These are phyloP conservation scores for Characodon lateralis DNA, from an alignment of 2,797 vertebrate genomes.

Conservation along the genomic window DNA sequence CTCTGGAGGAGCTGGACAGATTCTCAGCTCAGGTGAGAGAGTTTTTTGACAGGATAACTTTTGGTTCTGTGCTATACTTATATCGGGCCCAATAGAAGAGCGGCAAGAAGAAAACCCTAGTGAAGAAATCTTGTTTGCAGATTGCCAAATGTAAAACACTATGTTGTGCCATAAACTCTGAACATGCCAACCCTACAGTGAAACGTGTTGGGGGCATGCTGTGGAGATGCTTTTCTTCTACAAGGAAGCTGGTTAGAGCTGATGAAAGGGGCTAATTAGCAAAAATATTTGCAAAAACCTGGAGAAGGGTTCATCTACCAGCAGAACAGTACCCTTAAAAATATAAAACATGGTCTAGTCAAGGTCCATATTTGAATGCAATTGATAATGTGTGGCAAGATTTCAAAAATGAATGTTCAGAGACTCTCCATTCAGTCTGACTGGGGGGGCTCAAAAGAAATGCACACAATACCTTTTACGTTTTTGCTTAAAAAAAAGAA, in stretches of 20 bases:
- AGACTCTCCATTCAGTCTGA: background rate
- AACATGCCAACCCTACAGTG: background rate
- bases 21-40: background rate
- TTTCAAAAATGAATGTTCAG: background rate
- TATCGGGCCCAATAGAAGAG: background rate
- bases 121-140: background rate
- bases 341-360: background rate
- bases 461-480: no score
- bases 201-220: background rate
- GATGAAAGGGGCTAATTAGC: background rate
- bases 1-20: background rate
- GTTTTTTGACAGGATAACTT: background rate
- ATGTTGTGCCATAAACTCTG: background rate
- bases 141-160: background rate
- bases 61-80: background rate
- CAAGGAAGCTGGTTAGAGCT: background rate
- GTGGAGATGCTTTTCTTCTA: background rate
- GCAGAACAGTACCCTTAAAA: background rate
- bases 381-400: background rate
- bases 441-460: no score
- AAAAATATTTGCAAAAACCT: background rate
- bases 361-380: background rate
- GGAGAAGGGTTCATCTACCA: background rate
- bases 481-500: no score
- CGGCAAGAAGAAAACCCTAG: background rate